These are phyloP conservation scores for Oreortyx pictus DNA, from an alignment of 2,797 vertebrate genomes.

Conservation along the genomic window DNA sequence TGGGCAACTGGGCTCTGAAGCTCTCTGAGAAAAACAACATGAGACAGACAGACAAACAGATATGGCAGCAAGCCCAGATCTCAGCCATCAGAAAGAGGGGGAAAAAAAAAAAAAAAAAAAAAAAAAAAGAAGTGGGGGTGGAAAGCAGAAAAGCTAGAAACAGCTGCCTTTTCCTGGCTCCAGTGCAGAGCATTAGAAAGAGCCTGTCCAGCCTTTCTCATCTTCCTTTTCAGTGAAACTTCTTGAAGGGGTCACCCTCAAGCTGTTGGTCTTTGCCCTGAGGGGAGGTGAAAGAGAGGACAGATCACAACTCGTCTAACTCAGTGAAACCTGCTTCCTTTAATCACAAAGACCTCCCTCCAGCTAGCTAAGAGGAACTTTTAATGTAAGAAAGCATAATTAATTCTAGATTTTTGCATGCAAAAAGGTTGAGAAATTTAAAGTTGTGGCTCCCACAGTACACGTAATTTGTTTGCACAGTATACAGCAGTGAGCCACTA, in stretches of 20 bases:
- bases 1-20: conserved; percentile 71
- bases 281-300: conserved; percentile 79
- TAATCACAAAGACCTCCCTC: conserved; percentile 72
- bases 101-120: neutral
- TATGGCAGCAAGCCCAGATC: conserved; percentile 74
- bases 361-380: conserved; percentile 26
- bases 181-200: conserved; percentile 50
- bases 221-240: conserved; percentile 71
- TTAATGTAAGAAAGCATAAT: conserved; percentile 21
- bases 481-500: neutral
- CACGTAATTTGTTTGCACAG: conserved; percentile 37
- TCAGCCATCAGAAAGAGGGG: neutral
- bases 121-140: neutral
- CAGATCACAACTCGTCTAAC: conserved; percentile 68
- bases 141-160: conserved; percentile 63
- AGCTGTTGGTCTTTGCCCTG: conserved; percentile 76
- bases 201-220: conserved; percentile 57
- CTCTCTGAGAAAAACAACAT: conserved; percentile 75
- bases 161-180: conserved; percentile 76
- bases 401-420: conserved; percentile 59
- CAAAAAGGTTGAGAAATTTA: conserved; percentile 58
- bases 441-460: conserved; percentile 64
- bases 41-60: conserved; percentile 75
- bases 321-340: conserved; percentile 70
- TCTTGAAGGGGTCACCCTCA: conserved; percentile 71